Evolutionary conservation across 2,113 vertebrate species (phyloP).

Genomic region (Rynchops niger): DNA sequence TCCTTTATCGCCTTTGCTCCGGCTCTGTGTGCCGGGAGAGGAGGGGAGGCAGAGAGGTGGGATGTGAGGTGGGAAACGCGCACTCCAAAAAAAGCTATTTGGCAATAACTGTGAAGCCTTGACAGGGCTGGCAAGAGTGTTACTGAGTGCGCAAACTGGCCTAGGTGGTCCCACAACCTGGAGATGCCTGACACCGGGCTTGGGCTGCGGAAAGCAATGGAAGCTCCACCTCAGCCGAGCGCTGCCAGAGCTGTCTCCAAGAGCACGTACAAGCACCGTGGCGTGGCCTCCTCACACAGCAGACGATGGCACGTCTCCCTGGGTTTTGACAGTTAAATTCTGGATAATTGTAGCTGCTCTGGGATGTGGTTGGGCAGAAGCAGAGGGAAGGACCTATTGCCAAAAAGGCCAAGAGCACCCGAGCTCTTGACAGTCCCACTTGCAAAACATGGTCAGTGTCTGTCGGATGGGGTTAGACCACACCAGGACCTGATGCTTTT

Average conservation of each 20-base stretch:
- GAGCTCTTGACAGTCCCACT: neutral
- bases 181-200: neutral
- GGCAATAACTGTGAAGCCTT: neutral
- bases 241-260: neutral
- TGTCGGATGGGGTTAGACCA: neutral
- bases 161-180: neutral
- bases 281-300: neutral
- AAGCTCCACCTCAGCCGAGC: neutral
- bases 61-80: neutral
- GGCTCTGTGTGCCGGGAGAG: accelerated
- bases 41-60: neutral
- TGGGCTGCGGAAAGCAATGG: accelerated
- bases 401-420: neutral
- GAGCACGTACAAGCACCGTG: accelerated
- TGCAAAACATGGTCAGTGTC: neutral
- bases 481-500: neutral
- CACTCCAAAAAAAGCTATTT: neutral
- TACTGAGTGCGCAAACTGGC: neutral
- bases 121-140: neutral
- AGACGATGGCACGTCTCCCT: neutral
- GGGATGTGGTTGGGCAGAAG: accelerated
- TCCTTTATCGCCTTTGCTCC: accelerated
- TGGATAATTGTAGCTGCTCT: neutral
- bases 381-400: accelerated
- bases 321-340: neutral